Evolutionary conservation across 2,113 vertebrate genomes (phyloP).

Genomic region (Halichoerus grypus): DNA sequence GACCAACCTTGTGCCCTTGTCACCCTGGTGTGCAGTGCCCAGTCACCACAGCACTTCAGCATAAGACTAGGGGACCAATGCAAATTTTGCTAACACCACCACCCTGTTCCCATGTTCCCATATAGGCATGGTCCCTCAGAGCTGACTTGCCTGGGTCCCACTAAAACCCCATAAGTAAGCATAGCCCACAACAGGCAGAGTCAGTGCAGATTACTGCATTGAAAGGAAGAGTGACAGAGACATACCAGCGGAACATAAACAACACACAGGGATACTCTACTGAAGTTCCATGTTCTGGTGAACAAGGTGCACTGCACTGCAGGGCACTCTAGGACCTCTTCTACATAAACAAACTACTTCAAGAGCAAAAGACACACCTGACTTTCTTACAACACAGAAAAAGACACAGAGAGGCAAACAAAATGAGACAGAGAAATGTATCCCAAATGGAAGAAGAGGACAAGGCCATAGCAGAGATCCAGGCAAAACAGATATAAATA

Average conservation of each 20-base stretch:
- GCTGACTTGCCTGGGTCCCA: neutral
- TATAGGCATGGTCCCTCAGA: neutral
- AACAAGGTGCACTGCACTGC: too few relatives aligned
- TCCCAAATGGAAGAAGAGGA: too few relatives aligned
- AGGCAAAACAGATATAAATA: neutral
- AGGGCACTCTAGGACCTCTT: too few relatives aligned
- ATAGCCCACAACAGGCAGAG: too few relatives aligned
- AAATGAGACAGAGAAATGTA: too few relatives aligned
- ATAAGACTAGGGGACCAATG: neutral
- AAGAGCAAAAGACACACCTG: too few relatives aligned
- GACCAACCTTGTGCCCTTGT: neutral
- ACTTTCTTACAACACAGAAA: too few relatives aligned
- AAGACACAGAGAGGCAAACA: too few relatives aligned
- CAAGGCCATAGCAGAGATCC: too few relatives aligned
- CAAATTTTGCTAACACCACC: neutral
- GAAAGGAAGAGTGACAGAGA: neutral
- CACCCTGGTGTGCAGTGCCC: neutral
- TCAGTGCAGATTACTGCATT: neutral
- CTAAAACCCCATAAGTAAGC: neutral
- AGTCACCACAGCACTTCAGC: neutral
- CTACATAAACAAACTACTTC: too few relatives aligned
- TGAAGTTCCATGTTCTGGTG: too few relatives aligned
- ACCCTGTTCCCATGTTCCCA: neutral
- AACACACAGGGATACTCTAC: too few relatives aligned
- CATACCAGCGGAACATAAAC: neutral